A percentile compares a stretch with the other conserved stretches of the same genome.
Evolutionary conservation across 2,113 vertebrate species (phyloP).

Genomic region (Gallinago media): DNA sequence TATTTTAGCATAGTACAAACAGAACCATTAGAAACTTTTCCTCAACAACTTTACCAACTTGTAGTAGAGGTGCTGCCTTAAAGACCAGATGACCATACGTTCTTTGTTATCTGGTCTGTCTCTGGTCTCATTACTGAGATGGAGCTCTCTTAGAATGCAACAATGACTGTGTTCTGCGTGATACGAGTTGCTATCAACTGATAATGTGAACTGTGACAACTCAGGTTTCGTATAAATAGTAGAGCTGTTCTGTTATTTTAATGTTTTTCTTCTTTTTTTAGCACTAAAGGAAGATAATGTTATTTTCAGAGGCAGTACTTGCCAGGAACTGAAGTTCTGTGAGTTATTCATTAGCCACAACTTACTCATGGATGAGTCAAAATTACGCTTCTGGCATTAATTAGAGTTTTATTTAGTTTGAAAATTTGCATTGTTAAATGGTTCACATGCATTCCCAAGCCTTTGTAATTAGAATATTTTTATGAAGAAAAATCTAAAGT

Average conservation of each 20-base stretch:
- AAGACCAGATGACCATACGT: not conserved
- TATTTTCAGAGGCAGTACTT: not conserved
- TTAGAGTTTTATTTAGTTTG: constrained; percentile 8
- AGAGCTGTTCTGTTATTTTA: not conserved
- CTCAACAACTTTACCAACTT: not conserved
- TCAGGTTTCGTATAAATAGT: not conserved
- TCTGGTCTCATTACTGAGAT: not conserved
- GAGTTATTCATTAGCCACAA: not conserved
- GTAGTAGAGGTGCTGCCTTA: not conserved
- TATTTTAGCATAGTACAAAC: not conserved
- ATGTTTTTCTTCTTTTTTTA: not conserved
- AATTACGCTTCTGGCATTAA: not conserved
- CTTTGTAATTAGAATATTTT: not conserved
- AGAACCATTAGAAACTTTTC: not conserved
- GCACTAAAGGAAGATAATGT: not conserved
- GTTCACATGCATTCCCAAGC: not conserved
- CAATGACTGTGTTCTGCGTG: not conserved
- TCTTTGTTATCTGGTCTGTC: not conserved
- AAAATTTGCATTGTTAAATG: constrained; percentile 13
- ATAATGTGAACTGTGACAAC: not conserved
- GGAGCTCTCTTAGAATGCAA: not conserved
- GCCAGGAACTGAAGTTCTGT: not conserved
- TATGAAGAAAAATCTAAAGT: not conserved
- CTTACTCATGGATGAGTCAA: not conserved
- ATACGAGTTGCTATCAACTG: not conserved